These are phyloP conservation scores for Cyanoderma ruficeps DNA, from an alignment of 2,113 vertebrate genomes.

Conservation along the genomic window DNA sequence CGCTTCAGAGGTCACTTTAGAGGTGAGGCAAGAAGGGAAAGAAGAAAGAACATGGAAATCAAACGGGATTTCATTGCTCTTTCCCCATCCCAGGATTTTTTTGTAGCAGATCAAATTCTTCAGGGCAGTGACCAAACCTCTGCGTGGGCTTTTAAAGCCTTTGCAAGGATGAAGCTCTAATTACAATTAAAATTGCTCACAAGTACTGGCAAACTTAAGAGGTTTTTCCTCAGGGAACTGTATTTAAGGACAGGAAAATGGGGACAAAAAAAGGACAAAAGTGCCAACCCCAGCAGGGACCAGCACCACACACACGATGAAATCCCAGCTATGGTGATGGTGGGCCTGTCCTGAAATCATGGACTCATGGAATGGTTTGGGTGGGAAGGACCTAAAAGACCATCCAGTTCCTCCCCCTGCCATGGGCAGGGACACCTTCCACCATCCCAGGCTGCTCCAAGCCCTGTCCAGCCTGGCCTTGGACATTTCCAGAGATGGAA, in stretches of 20 bases:
- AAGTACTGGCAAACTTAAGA: neutral
- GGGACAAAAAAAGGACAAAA: neutral
- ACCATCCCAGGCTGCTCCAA: neutral
- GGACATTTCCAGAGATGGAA: neutral
- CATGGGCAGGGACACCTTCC: neutral
- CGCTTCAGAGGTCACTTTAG: neutral
- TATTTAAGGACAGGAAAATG: neutral
- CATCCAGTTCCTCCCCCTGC: neutral
- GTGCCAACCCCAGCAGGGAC: neutral
- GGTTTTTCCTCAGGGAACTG: neutral
- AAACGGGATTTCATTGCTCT: fast-evolving
- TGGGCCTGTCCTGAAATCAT: neutral
- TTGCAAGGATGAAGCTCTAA: neutral
- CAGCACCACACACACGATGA: fast-evolving
- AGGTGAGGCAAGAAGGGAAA: neutral
- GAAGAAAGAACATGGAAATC: neutral
- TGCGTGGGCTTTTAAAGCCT: neutral
- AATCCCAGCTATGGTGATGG: neutral
- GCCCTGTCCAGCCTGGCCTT: neutral
- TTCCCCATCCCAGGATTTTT: neutral
- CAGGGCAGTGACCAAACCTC: neutral
- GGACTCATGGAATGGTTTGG: neutral
- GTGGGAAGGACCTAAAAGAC: neutral
- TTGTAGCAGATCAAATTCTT: neutral
- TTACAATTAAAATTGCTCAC: neutral